These are phyloP conservation scores for Nyctereutes procyonoides DNA, from an alignment of 2,113 vertebrate genomes.

Conservation along the genomic window DNA sequence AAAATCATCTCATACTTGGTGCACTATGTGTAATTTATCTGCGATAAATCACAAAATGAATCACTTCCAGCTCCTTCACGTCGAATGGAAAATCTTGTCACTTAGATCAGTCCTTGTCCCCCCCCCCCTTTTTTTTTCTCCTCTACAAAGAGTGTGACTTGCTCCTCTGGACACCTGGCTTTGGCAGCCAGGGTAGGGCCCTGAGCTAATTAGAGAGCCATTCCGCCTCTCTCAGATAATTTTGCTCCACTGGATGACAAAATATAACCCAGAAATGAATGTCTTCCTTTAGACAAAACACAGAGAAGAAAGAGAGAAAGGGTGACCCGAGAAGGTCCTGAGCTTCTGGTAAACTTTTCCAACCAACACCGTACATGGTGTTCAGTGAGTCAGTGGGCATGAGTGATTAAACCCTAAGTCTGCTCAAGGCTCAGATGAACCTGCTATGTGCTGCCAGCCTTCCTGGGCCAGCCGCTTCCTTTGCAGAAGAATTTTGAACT, in stretches of 20 bases:
- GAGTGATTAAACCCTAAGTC: not conserved
- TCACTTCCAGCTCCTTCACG: constrained; percentile 15
- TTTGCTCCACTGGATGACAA: constrained; percentile 64
- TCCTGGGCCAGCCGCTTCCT: not conserved
- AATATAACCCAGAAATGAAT: constrained; percentile 52
- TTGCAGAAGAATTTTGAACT: constrained; percentile 8
- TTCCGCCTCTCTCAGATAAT: constrained; percentile 61
- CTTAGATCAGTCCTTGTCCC: not conserved
- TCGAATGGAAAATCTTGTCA: constrained; percentile 32
- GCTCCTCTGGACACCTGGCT: constrained; percentile 56
- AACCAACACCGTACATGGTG: not conserved
- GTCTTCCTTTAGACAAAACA: constrained; percentile 58
- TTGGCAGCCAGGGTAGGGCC: constrained; percentile 70
- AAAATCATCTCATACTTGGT: not conserved
- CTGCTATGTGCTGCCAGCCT: not conserved
- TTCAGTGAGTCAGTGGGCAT: not conserved
- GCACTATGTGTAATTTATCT: not conserved
- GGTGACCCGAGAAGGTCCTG: not conserved
- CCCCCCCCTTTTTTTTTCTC: not conserved
- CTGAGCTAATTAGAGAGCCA: constrained; percentile 61
- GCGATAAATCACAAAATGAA: constrained; percentile 20
- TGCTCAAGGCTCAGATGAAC: not conserved
- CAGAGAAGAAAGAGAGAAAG: not conserved
- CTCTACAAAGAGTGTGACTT: constrained; percentile 66
- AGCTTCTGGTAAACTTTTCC: not conserved